Evolutionary conservation across 2,113 vertebrate genomes (phyloP).

Genomic region (Phyllostomus discolor): DNA sequence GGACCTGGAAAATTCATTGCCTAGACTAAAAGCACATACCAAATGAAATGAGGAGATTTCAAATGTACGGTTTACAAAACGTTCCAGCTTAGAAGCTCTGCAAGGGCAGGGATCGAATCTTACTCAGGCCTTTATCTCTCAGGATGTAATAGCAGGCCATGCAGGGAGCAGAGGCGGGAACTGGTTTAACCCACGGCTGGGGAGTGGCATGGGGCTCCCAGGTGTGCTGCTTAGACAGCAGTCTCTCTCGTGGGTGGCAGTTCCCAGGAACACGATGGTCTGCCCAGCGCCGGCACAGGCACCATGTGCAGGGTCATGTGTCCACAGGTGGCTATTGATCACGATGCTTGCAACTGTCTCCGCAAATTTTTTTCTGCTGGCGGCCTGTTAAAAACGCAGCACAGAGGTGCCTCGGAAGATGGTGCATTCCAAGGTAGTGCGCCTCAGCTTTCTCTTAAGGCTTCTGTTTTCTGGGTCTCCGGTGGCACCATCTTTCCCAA

Average conservation of each 20-base stretch:
- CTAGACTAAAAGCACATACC: background rate
- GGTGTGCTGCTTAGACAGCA: background rate
- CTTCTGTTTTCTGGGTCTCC: background rate
- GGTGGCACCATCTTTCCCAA: too few relatives aligned
- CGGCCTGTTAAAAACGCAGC: background rate
- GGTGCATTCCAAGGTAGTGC: background rate
- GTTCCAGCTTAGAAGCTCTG: background rate
- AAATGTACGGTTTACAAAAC: background rate
- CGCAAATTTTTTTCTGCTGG: background rate
- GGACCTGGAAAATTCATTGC: background rate
- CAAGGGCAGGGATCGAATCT: too few relatives aligned
- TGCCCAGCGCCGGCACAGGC: background rate
- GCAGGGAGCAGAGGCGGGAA: fast-evolving
- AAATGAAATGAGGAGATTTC: background rate
- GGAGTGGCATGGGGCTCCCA: background rate
- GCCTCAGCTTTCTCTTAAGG: background rate
- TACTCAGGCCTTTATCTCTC: background rate
- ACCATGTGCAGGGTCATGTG: background rate
- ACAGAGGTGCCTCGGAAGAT: background rate
- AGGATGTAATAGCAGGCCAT: background rate
- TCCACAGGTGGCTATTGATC: background rate
- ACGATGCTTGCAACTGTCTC: too few relatives aligned
- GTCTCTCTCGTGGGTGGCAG: background rate
- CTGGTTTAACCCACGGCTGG: background rate
- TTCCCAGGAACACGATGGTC: background rate